Base-by-base conservation (phyloP, 1,140 invertebrate species). In the Teleogryllus occipitalis region DNA sequence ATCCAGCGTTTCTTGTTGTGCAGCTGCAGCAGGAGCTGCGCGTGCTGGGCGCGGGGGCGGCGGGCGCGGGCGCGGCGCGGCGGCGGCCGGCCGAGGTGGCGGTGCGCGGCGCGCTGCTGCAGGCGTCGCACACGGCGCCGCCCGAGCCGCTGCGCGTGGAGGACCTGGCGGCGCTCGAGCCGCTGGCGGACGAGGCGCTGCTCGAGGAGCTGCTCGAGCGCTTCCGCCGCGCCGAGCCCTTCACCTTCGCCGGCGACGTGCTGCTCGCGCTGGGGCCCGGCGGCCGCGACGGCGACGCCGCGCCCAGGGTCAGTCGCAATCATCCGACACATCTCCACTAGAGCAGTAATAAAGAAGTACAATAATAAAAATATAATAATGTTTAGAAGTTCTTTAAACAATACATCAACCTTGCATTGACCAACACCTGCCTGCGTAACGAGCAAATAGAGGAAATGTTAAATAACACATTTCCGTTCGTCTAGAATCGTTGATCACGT, bases 221-320 rank as follows among this genome's bases (percentile, higher is more conserved):
- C 82, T 89, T 95, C 82, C 86, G 88, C 72, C 88, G 91, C 81
- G 92, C 92, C 39, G 87, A 91, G 79, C 94, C 92, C 82, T 96
- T 96, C 82, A 96, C 94, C 5, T 98, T 96, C 83, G 90, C 97
- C 76, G 97, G 96, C 7, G 96, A 98, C 85, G 91, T 98, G 78
- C 87, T 98, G 49, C 82, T 98, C 7, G 92, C 95, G 46, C 84
- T 98, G 0, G 98, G 98, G 88, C 95, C 96, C 6, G 97, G 94
- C 83, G 89, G 90, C 77, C 85, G 90, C 27, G 88, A 90, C 47
- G 88, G 92, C 81, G 91, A 93, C 83, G 77, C 48, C 79, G 22
- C 27, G n/a, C 8, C 39, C 72, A 22, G 74, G 77, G 77, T 78
- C n/a, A n/a, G n/a, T 48, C 8, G 54, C 8, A 10, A 10, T 15